These are phyloP conservation scores for Prunella fulvescens DNA, from an alignment of 2,113 vertebrate genomes.

Conservation along the genomic window DNA sequence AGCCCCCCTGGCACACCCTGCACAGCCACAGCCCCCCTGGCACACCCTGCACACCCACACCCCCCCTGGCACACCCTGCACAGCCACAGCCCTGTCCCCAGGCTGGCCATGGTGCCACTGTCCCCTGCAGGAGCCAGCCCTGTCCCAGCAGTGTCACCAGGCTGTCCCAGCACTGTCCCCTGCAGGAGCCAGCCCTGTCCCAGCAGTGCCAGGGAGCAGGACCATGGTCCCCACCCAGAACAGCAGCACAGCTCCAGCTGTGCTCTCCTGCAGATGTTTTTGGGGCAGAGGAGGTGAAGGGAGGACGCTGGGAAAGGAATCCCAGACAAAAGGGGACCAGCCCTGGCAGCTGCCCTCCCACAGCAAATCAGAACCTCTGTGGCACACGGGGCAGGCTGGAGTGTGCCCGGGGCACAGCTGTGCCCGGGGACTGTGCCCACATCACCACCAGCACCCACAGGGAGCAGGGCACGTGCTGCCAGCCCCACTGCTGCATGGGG, in stretches of 20 bases:
- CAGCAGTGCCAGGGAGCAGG: fast-evolving
- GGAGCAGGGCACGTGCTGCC: fast-evolving
- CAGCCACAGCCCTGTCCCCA: too few relatives aligned
- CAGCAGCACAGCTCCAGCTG: fast-evolving
- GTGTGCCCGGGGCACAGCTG: not conserved
- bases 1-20: too few relatives aligned
- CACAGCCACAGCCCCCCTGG: too few relatives aligned
- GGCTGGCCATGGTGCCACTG: too few relatives aligned
- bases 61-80: not conserved
- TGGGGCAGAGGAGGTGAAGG: fast-evolving
- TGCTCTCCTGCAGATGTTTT: not conserved
- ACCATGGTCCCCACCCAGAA: fast-evolving
- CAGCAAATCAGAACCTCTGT: fast-evolving
- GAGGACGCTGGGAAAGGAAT: too few relatives aligned
- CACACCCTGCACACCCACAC: too few relatives aligned
- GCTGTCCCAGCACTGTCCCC: not conserved
- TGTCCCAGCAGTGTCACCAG: too few relatives aligned
- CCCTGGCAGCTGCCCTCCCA: not conserved
- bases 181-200: fast-evolving
- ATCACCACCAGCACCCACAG: fast-evolving
- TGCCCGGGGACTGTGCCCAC: fast-evolving
- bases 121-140: not conserved
- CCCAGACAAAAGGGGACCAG: fast-evolving
- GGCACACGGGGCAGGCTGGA: not conserved
- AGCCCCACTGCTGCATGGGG: not conserved